Evolutionary conservation across 1,140 invertebrate species (phyloP).

Genomic region (Copidosoma floridanum): DNA sequence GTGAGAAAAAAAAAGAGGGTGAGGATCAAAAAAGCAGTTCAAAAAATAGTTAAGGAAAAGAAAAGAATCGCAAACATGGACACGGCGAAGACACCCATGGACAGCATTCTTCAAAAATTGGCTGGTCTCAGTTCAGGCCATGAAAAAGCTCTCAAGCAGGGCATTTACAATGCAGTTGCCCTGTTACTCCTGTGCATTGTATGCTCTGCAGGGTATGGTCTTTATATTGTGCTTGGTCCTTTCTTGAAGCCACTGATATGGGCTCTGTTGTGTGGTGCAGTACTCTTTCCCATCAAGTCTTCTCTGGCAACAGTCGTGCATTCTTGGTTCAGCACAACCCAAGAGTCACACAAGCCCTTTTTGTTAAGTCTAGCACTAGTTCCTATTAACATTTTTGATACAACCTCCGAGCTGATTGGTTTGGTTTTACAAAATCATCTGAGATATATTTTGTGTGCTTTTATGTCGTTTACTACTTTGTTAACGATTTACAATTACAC

Average conservation of each 20-base stretch:
- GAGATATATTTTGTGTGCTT: slow-evolving; percentile 62
- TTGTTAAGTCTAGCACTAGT: slow-evolving; percentile 70
- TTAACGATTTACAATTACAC: slow-evolving; percentile 55
- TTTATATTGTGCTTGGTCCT: slow-evolving; percentile 83
- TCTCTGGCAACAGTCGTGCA: slow-evolving; percentile 68
- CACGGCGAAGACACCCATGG: slow-evolving; percentile 42
- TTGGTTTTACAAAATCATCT: slow-evolving; percentile 61
- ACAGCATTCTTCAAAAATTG: slow-evolving; percentile 51
- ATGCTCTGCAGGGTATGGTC: slow-evolving; percentile 69
- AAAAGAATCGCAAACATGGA: slow-evolving; percentile 34
- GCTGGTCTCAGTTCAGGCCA: slow-evolving; percentile 47
- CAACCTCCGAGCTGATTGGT: slow-evolving; percentile 70
- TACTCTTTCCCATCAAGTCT: slow-evolving; percentile 85
- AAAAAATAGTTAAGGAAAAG: background rate
- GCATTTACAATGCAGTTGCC: slow-evolving; percentile 82
- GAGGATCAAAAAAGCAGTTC: background rate
- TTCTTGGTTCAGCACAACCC: slow-evolving; percentile 69
- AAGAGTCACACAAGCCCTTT: slow-evolving; percentile 62
- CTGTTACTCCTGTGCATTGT: slow-evolving; percentile 67
- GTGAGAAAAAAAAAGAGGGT: background rate
- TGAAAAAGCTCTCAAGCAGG: slow-evolving; percentile 84
- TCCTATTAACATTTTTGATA: slow-evolving; percentile 72
- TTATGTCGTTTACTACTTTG: too few species aligned
- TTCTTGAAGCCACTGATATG: slow-evolving; percentile 91
- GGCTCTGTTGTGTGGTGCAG: slow-evolving; percentile 88